Conservation (phyloP, 2,113 vertebrate species). For the Rhea americana region DNA sequence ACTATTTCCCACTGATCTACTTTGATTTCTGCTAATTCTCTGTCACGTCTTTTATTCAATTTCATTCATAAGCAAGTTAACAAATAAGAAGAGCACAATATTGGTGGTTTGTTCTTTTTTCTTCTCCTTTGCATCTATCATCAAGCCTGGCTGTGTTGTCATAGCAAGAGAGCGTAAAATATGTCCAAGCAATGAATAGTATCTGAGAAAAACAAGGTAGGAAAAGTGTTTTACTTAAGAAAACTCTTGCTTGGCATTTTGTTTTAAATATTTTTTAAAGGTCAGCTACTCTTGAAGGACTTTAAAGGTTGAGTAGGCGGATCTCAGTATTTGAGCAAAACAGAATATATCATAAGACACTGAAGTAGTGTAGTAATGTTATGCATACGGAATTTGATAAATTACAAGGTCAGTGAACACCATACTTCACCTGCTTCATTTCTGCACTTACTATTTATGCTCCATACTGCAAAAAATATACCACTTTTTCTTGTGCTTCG, state of each 20-base stretch:
- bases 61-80: slow-evolving; percentile 32
- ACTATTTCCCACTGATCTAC: slow-evolving; percentile 27
- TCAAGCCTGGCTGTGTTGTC: not conserved
- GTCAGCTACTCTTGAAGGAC: slow-evolving; percentile 76
- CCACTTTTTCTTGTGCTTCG: not conserved
- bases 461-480: not conserved
- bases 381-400: slow-evolving; percentile 56
- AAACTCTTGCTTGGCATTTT: slow-evolving; percentile 18
- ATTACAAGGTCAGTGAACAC: slow-evolving; percentile 63
- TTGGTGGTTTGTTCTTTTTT: accelerated
- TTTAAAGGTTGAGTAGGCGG: slow-evolving; percentile 79
- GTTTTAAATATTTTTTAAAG: slow-evolving; percentile 68
- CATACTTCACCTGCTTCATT: slow-evolving; percentile 1
- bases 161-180: not conserved
- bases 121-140: not conserved
- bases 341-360: slow-evolving; percentile 46
- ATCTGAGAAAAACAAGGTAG: not conserved
- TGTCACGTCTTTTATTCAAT: slow-evolving; percentile 44
- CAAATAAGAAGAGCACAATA: not conserved
- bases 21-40: slow-evolving; percentile 47
- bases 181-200: not conserved
- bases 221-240: slow-evolving; percentile 21
- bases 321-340: slow-evolving; percentile 65
- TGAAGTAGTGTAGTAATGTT: slow-evolving; percentile 6
- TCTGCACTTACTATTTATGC: not conserved